A percentile compares a stretch with the other conserved stretches of the same genome.
Evolutionary conservation across 2,113 vertebrate species (phyloP).

Genomic region (Scortum barcoo): DNA sequence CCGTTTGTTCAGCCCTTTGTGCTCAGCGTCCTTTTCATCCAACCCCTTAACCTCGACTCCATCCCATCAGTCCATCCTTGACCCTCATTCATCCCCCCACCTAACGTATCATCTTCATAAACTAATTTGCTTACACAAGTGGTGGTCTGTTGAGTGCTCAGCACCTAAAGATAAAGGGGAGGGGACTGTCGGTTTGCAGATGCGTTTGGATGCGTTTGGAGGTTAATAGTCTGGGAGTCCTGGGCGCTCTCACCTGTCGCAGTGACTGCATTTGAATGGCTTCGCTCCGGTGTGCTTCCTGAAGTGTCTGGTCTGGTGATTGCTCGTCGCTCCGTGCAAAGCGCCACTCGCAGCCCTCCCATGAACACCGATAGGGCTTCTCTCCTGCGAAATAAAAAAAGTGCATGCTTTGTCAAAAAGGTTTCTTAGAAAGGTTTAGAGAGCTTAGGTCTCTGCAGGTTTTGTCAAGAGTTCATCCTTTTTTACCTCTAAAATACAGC

Average conservation of each 20-base stretch:
- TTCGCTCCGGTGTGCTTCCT: slow-evolving; percentile 99
- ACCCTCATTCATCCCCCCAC: slow-evolving; percentile 13
- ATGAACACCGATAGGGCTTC: slow-evolving; percentile 99
- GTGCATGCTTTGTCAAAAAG: neutral
- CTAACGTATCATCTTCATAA: neutral
- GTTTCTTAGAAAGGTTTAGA: neutral
- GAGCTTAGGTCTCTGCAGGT: neutral
- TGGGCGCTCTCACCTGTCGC: slow-evolving; percentile 92
- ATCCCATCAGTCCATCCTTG: neutral
- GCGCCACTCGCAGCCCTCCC: slow-evolving; percentile 98
- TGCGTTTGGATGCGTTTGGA: no score
- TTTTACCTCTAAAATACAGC: no score
- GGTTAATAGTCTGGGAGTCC: neutral
- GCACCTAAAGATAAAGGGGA: neutral
- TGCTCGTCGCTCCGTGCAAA: slow-evolving; percentile 98
- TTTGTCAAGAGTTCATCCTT: neutral
- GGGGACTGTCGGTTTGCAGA: no score
- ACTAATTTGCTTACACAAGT: neutral
- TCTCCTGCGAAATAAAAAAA: slow-evolving; percentile 86
- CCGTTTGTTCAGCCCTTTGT: neutral
- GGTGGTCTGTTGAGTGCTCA: neutral
- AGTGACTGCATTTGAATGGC: slow-evolving; percentile 99
- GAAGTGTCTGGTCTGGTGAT: slow-evolving; percentile 99
- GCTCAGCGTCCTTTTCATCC: slow-evolving; percentile 3
- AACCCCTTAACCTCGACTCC: slow-evolving; percentile 21